These are phyloP conservation scores for Antitype chi DNA, from an alignment of 2,888 invertebrate genomes.

Conservation along the genomic window DNA sequence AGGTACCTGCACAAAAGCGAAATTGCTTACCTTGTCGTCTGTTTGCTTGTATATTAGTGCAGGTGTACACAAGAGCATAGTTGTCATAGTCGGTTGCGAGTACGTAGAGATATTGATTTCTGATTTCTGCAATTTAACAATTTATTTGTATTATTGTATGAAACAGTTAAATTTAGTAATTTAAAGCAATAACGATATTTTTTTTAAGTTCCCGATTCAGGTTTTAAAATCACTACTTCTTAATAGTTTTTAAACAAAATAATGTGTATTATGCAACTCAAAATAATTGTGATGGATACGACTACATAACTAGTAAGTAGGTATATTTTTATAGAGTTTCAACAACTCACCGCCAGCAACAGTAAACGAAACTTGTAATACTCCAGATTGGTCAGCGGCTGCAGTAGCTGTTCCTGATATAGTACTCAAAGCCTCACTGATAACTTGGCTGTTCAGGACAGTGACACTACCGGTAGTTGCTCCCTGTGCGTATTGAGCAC, in stretches of 20 bases:
- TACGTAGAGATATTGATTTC: slow-evolving; percentile 74
- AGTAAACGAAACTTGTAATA: slow-evolving; percentile 89
- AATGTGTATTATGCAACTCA: neutral
- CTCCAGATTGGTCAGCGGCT: slow-evolving; percentile 83
- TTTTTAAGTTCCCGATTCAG: no score
- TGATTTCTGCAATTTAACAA: slow-evolving; percentile 54
- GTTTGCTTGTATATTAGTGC: slow-evolving; percentile 73
- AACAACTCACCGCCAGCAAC: slow-evolving; percentile 86
- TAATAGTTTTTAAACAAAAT: neutral
- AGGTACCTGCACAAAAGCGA: neutral
- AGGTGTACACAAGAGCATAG: slow-evolving; percentile 83
- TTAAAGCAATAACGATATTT: no score
- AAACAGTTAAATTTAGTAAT: no score
- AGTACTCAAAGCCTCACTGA: slow-evolving; percentile 83
- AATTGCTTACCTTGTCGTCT: slow-evolving; percentile 80
- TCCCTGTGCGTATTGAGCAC: slow-evolving; percentile 86
- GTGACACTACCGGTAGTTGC: slow-evolving; percentile 64
- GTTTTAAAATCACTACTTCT: neutral
- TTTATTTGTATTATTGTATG: no score
- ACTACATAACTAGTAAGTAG: no score
- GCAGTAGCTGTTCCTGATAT: slow-evolving; percentile 88
- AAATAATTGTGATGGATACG: neutral
- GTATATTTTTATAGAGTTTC: neutral
- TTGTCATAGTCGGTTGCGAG: slow-evolving; percentile 81
- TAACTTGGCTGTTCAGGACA: slow-evolving; percentile 78